These are phyloP conservation scores for Scolopax bukidnonensis DNA, from an alignment of 2,797 vertebrate genomes.

Conservation along the genomic window DNA sequence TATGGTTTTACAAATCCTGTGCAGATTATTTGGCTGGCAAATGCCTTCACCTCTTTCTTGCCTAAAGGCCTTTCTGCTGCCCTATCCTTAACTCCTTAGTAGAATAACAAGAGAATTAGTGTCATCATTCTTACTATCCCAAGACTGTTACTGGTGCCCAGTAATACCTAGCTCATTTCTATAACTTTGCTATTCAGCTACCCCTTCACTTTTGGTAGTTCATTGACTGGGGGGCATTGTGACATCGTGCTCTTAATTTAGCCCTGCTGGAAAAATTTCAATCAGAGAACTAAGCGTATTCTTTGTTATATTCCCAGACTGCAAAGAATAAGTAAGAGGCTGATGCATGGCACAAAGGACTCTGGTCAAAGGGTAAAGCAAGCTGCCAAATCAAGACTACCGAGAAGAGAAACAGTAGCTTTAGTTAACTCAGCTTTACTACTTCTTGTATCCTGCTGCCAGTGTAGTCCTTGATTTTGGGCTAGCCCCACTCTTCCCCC, in stretches of 20 bases:
- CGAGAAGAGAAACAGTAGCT: not conserved
- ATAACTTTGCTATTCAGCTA: not conserved
- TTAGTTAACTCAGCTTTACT: not conserved
- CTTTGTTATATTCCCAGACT: not conserved
- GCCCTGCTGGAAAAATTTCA: not conserved
- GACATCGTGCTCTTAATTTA: not conserved
- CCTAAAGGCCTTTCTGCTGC: not conserved
- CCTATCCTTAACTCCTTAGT: not conserved
- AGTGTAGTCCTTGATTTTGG: too few relatives aligned
- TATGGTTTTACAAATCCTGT: not conserved
- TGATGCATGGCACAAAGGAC: accelerated
- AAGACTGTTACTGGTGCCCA: not conserved
- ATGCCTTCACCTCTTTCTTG: not conserved
- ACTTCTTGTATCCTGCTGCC: not conserved
- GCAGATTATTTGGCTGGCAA: not conserved
- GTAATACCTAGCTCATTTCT: not conserved
- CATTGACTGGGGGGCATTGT: not conserved
- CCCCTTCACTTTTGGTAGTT: not conserved
- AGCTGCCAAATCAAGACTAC: not conserved
- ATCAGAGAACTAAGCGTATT: not conserved
- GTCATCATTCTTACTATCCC: not conserved
- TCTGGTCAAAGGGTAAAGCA: not conserved
- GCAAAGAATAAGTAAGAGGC: not conserved
- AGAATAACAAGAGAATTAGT: not conserved
- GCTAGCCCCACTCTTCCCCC: not conserved